Percentiles rank a stretch among this genome's conserved stretches.
Conservation (phyloP, 2,113 vertebrate species). For the Neotragus pygmaeus region DNA sequence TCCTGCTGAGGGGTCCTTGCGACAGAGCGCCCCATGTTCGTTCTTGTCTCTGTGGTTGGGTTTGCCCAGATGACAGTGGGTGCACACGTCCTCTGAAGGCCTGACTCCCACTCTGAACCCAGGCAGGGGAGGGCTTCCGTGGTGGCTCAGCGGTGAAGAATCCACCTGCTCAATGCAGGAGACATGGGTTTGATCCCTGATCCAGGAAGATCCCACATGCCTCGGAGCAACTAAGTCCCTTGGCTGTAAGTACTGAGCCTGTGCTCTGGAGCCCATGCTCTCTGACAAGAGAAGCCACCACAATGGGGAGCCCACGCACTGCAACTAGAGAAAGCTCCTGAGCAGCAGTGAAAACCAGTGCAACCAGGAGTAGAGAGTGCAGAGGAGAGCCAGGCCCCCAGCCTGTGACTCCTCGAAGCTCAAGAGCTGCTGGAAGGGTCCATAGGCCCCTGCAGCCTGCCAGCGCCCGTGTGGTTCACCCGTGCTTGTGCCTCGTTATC, state of each 20-base stretch:
- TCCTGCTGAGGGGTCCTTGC: neutral
- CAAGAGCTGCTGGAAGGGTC: neutral
- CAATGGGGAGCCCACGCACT: neutral
- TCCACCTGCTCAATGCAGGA: neutral
- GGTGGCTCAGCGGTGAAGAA: neutral
- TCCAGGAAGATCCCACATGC: neutral
- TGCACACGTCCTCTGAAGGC: neutral
- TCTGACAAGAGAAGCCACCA: neutral
- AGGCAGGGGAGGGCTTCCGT: neutral
- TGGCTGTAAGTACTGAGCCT: neutral
- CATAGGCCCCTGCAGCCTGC: neutral
- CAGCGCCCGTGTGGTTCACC: neutral
- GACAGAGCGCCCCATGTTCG: neutral
- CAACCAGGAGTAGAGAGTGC: neutral
- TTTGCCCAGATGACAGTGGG: neutral
- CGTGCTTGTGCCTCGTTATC: rapidly evolving
- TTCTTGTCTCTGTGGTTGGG: neutral
- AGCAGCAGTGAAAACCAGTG: neutral
- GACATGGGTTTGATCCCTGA: neutral
- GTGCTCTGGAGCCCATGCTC: neutral
- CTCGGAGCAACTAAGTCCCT: neutral
- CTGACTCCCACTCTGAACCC: neutral
- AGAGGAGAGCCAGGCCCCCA: neutral
- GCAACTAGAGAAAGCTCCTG: neutral
- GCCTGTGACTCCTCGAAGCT: rapidly evolving